phyloP scores from a whole-genome alignment of 2,797 vertebrate genomes.

The Acanthurus lineatus region DNA sequence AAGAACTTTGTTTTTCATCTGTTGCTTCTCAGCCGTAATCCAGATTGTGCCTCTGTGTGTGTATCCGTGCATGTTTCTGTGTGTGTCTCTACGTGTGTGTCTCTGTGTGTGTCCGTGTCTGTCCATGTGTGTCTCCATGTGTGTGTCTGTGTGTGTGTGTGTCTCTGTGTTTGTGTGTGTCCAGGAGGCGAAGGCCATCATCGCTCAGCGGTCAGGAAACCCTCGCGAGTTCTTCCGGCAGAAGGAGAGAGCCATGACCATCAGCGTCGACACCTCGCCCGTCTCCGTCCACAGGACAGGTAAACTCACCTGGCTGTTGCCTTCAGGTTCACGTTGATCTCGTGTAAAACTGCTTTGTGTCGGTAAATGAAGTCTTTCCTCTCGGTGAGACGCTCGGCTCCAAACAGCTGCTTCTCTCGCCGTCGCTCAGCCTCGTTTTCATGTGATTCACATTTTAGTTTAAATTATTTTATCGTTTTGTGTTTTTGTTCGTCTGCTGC shows the following conservation, averaged over 20 bases:
- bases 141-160: neutral
- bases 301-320: constrained; percentile 67
- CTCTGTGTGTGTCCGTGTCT: too few relatives aligned
- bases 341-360: too few relatives aligned
- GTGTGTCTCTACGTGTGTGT: neutral
- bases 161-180: constrained; percentile 1
- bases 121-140: too few relatives aligned
- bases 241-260: constrained; percentile 90
- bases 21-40: too few relatives aligned
- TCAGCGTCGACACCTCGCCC: constrained; percentile 89
- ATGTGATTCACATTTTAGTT: neutral
- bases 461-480: neutral
- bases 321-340: too few relatives aligned
- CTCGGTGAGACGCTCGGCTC: too few relatives aligned
- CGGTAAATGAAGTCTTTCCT: too few relatives aligned
- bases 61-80: too few relatives aligned
- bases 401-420: neutral
- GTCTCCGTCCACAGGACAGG: constrained; percentile 91
- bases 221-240: constrained; percentile 97
- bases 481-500: constrained; percentile 27
- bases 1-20: too few relatives aligned
- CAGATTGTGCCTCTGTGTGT: too few relatives aligned
- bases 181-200: constrained; percentile 97
- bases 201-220: constrained; percentile 95
- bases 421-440: neutral